Evolutionary conservation across 2,113 vertebrate genomes (phyloP).

Genomic region (Cynoglossus semilaevis): DNA sequence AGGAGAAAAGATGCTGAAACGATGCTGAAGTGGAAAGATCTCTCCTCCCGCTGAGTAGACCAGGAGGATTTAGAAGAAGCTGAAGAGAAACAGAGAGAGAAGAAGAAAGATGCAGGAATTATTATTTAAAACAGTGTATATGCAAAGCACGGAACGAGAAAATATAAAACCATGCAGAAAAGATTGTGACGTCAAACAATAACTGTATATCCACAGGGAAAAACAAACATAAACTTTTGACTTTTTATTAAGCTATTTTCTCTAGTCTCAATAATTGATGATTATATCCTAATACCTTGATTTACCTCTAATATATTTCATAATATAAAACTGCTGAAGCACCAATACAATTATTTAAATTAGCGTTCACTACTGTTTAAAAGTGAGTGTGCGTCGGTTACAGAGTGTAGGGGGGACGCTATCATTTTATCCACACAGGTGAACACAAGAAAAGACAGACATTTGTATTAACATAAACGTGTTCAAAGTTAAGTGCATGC

Average conservation of each 20-base stretch:
- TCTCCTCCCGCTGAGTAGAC: slow-evolving; percentile 81
- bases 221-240: slow-evolving; percentile 6
- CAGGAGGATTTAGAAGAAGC: slow-evolving; percentile 99
- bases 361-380: no score
- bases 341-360: no score
- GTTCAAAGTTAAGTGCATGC: slow-evolving; percentile 30
- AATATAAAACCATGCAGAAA: slow-evolving; percentile 1
- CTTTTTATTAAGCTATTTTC: no score
- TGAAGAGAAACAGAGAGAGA: slow-evolving; percentile 82
- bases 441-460: slow-evolving; percentile 7
- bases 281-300: no score
- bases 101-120: slow-evolving; percentile 34
- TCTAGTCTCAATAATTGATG: no score
- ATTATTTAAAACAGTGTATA: slow-evolving; percentile 59
- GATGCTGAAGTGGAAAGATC: slow-evolving; percentile 90
- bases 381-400: no score
- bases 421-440: no score
- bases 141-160: slow-evolving; percentile 35
- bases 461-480: background rate
- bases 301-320: no score
- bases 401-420: no score
- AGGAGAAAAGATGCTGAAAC: slow-evolving; percentile 81
- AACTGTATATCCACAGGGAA: slow-evolving; percentile 24
- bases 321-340: no score
- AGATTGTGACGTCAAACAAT: background rate